Conservation (phyloP, 2,113 vertebrate species). For the Epinephelus lanceolatus region DNA sequence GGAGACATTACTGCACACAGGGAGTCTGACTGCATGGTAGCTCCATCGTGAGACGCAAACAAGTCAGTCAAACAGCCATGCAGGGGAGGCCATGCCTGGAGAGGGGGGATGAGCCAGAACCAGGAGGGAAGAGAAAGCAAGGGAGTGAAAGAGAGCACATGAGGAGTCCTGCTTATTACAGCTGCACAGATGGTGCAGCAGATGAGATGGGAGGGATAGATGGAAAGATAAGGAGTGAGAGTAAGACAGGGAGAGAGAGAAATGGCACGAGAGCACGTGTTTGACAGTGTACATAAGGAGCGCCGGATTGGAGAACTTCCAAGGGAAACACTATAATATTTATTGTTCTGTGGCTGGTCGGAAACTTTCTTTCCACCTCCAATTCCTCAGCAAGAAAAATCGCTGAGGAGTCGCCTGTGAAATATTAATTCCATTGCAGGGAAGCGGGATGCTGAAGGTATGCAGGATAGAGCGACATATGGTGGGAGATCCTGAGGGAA, state of each 20-base stretch:
- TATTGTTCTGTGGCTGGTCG: constrained; percentile 70
- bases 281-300: constrained; percentile 74
- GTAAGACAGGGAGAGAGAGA: constrained; percentile 42
- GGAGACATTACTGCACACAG: constrained; percentile 17
- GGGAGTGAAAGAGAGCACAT: constrained; percentile 51
- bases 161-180: constrained; percentile 66
- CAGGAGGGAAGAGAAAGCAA: constrained; percentile 40
- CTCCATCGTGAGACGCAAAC: constrained; percentile 40
- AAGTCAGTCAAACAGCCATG: constrained; percentile 50
- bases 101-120: constrained; percentile 33
- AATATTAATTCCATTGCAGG: constrained; percentile 73
- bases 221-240: constrained; percentile 56
- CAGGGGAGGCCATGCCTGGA: constrained; percentile 47
- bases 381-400: constrained; percentile 69
- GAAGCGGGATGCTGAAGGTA: constrained; percentile 34
- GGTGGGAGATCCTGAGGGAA: constrained; percentile 55
- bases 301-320: constrained; percentile 58
- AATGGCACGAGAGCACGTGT: constrained; percentile 44
- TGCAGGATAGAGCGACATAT: constrained; percentile 45
- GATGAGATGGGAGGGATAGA: constrained; percentile 75
- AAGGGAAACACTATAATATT: constrained; percentile 74
- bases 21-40: constrained; percentile 1
- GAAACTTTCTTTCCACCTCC: constrained; percentile 58
- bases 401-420: constrained; percentile 50
- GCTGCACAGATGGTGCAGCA: constrained; percentile 82